These are phyloP conservation scores for Pyrrhia umbra DNA, from an alignment of 2,888 invertebrate genomes.

Conservation along the genomic window DNA sequence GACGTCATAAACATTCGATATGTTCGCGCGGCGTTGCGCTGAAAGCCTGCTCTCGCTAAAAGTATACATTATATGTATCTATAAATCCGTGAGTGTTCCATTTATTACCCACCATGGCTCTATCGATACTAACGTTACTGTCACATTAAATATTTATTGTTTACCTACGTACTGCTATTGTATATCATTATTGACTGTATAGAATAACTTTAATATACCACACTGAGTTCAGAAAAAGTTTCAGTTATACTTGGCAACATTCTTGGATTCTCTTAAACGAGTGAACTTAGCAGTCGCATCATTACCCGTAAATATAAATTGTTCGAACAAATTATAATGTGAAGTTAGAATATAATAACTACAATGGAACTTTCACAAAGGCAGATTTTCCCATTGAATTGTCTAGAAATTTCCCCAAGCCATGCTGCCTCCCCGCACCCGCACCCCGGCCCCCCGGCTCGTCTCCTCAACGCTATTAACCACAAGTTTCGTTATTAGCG, in stretches of 20 bases:
- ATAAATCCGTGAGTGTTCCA: conserved; percentile 83
- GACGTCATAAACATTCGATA: conserved; percentile 87
- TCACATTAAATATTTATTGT: conserved; percentile 73
- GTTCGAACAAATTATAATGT: conserved; percentile 64
- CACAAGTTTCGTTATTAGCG: conserved; percentile 89
- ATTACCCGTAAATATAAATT: conserved; percentile 61
- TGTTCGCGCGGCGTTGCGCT: conserved; percentile 77
- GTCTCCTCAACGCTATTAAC: conserved; percentile 79
- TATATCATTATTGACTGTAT: conserved; percentile 31
- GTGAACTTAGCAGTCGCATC: conserved; percentile 42
- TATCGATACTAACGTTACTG: conserved; percentile 77
- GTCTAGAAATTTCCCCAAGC: conserved; percentile 80
- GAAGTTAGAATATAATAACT: conserved; percentile 76
- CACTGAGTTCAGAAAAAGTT: conserved; percentile 13
- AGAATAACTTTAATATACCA: conserved; percentile 7
- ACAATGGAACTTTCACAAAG: conserved; percentile 84
- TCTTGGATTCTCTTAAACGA: conserved; percentile 20
- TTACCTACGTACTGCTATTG: conserved; percentile 57
- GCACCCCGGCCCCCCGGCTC: conserved; percentile 35
- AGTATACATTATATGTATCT: conserved; percentile 75
- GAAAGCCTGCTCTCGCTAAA: conserved; percentile 80
- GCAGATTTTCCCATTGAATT: conserved; percentile 87
- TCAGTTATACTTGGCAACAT: conserved; percentile 21
- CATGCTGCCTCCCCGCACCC: conserved; percentile 58
- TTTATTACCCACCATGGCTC: conserved; percentile 78